Percentiles rank a stretch among this genome's conserved stretches.
Evolutionary conservation across 2,888 invertebrate species (phyloP).

Genomic region (Lamellibrachia satsuma): DNA sequence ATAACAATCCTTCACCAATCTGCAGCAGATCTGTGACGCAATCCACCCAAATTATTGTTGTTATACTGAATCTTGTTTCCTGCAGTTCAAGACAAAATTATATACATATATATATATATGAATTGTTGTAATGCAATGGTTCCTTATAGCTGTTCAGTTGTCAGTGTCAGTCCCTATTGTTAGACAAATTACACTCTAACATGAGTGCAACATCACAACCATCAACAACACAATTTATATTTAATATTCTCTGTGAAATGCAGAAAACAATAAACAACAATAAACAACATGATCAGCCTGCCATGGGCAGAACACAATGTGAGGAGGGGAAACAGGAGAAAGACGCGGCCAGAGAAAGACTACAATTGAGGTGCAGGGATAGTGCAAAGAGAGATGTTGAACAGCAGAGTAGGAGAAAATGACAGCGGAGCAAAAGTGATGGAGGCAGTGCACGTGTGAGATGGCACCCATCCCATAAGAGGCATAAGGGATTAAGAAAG

Average conservation of each 20-base stretch:
- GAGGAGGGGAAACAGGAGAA: no score
- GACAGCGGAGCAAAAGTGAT: not conserved
- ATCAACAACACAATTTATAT: not conserved
- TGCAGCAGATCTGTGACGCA: not conserved
- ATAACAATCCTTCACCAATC: not conserved
- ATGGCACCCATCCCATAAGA: not conserved
- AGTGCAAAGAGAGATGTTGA: not conserved
- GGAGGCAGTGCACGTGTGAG: no score
- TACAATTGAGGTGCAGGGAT: no score
- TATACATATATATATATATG: not conserved
- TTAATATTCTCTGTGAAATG: not conserved
- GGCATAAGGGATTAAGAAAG: not conserved
- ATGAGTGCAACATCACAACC: not conserved
- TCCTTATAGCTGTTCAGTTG: not conserved
- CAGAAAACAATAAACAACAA: not conserved
- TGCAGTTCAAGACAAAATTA: not conserved
- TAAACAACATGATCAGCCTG: not conserved
- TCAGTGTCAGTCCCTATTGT: not conserved
- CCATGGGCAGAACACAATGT: not conserved
- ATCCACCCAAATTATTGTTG: not conserved
- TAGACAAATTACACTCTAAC: not conserved
- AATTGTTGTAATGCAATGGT: not conserved
- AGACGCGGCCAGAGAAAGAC: no score
- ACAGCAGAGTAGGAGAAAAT: not conserved
- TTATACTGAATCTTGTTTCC: not conserved